Evolutionary conservation across 1,140 invertebrate species (phyloP).

Genomic region (Sweltsa coloradensis): DNA sequence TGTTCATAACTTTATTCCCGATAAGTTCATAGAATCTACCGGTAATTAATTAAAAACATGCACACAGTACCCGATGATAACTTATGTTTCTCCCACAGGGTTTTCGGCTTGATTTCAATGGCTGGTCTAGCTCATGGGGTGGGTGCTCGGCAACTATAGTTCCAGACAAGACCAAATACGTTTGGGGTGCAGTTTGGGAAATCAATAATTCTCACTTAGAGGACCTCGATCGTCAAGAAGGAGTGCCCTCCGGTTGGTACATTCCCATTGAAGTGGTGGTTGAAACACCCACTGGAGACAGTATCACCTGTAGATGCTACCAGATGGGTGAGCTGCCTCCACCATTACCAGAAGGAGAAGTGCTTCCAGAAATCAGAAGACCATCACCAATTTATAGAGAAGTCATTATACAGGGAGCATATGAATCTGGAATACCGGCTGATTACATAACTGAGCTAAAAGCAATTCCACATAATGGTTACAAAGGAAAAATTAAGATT

Average conservation of each 20-base stretch:
- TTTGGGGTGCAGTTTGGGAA: slow-evolving; percentile 75
- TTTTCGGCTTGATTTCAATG: slow-evolving; percentile 57
- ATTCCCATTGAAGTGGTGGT: slow-evolving; percentile 47
- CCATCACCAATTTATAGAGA: slow-evolving; percentile 57
- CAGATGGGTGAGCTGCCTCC: slow-evolving; percentile 38
- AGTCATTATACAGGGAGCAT: slow-evolving; percentile 47
- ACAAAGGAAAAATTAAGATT: slow-evolving; percentile 28
- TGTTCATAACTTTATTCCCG: too few species aligned
- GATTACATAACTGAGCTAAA: slow-evolving; percentile 50
- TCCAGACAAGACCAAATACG: slow-evolving; percentile 35
- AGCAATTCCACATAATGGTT: slow-evolving; percentile 52
- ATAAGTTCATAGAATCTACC: too few species aligned
- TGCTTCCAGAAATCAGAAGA: slow-evolving; percentile 36
- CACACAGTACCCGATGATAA: too few species aligned
- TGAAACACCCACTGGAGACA: slow-evolving; percentile 33
- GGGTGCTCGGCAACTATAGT: slow-evolving; percentile 65
- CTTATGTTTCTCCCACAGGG: slow-evolving; percentile 42
- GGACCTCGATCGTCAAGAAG: slow-evolving; percentile 63
- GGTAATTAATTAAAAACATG: too few species aligned
- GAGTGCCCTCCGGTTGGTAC: slow-evolving; percentile 54
- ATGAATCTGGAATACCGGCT: slow-evolving; percentile 50
- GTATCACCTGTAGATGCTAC: slow-evolving; percentile 49
- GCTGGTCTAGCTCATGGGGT: slow-evolving; percentile 53
- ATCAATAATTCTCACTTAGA: slow-evolving; percentile 45
- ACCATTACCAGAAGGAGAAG: slow-evolving; percentile 26